Base-by-base conservation (phyloP, 2,888 invertebrate species). In the Dioctria linearis region DNA sequence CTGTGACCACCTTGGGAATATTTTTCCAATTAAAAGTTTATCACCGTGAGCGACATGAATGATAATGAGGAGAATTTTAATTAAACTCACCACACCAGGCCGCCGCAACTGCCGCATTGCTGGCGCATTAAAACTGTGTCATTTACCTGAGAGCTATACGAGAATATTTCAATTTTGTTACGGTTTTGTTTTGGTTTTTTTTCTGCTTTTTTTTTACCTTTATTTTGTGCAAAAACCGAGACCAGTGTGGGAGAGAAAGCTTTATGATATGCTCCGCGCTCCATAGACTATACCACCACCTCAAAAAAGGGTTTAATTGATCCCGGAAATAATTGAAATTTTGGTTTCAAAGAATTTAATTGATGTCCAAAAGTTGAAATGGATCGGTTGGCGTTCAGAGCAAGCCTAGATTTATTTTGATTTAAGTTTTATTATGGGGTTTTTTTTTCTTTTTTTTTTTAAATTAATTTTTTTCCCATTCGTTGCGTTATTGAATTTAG, bases 1-100 rank as follows among this genome's bases (percentile, higher is more conserved):
- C 51, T 51, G n/a, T 8, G n/a, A 8, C 13, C 40, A 59, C 63
- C 63, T 63, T 63, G 5, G 43, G 39, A 69, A 78, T 78, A 78
- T 71, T 51, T 49, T 71, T 39, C 69, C 78, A 80, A 80, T 80
- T 80, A 80, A 80, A 80, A 80, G 69, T 80, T 80, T 80, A 78
- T 78, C 78, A 80, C 78, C 78, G 69, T 61, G 49, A 71, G 39
- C 65, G 78, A 39, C 71, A 80, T 78, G 80, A 80, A 80, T 80
- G 78, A 80, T 78, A 80, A 80, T 78, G 66, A 78, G 78, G 69
- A 25, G 40, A 69, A 57, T 69, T 80, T 80, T 80, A 78, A 80
- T 80, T 80, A 80, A 78, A 80, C 67, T 66, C 43, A 46, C 42
- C 25, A 25, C 25, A 25, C 25, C 25, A 25, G 25, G 25, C 25